Evolutionary conservation across 2,113 vertebrate species (phyloP).

Genomic region (Meleagris gallopavo): DNA sequence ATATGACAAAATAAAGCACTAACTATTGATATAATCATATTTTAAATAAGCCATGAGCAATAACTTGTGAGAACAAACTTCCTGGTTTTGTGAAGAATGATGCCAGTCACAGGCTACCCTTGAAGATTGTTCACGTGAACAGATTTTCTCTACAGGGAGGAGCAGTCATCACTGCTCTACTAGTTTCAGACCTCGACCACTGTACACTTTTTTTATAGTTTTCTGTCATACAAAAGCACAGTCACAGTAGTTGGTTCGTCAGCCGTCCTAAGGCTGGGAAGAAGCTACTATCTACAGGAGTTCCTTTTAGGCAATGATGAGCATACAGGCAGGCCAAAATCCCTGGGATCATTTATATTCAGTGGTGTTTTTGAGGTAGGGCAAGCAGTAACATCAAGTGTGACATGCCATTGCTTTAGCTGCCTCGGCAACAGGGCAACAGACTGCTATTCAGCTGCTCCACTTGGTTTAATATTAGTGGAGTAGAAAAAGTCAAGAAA

Average conservation of each 20-base stretch:
- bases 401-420: not conserved
- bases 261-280: not conserved
- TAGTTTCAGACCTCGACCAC: not conserved
- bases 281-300: not conserved
- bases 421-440: not conserved
- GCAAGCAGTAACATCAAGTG: accelerated
- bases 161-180: not conserved
- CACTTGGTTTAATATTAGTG: not conserved
- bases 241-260: not conserved
- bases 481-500: slow-evolving; percentile 6
- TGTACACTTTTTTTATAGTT: not conserved
- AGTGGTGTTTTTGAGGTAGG: not conserved
- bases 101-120: not conserved
- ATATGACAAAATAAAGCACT: not conserved
- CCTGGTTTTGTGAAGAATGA: not conserved
- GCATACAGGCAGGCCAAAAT: not conserved
- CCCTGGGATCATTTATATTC: not conserved
- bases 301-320: not conserved
- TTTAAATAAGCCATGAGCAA: slow-evolving; percentile 1
- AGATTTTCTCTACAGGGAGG: not conserved
- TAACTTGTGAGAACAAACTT: slow-evolving; percentile 6
- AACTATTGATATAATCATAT: not conserved
- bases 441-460: not conserved
- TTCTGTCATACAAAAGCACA: not conserved
- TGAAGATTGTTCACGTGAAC: not conserved